Conservation (phyloP, 2,797 vertebrate genomes). For the Botia almorhae region DNA sequence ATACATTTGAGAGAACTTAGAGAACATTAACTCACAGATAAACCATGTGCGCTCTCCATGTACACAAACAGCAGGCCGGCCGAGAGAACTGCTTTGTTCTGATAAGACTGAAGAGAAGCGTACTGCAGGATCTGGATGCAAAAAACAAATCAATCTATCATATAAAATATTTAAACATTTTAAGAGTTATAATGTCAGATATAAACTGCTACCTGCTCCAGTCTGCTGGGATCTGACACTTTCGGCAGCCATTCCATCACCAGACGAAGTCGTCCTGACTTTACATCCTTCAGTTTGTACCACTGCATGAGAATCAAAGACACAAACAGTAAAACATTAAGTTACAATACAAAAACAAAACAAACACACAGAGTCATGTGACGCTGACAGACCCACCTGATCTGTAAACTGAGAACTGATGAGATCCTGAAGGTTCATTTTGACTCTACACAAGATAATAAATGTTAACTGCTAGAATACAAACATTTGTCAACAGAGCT, state of each 20-base stretch:
- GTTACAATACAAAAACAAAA: not conserved
- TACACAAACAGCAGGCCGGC: conserved; percentile 85
- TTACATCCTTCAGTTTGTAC: conserved; percentile 88
- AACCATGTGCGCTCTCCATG: conserved; percentile 83
- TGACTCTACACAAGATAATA: conserved; percentile 79
- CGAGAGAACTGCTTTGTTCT: conserved; percentile 84
- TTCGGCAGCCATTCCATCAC: conserved; percentile 85
- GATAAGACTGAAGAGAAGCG: conserved; percentile 83
- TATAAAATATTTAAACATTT: not conserved
- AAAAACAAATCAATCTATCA: not conserved
- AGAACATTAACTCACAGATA: conserved; percentile 84
- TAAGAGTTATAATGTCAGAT: not conserved
- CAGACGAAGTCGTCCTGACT: conserved; percentile 88
- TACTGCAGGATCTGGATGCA: conserved; percentile 81
- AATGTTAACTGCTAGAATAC: not conserved
- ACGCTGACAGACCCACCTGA: conserved; percentile 73
- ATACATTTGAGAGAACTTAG: too few species aligned
- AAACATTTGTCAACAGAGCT: not conserved
- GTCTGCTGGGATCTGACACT: conserved; percentile 73
- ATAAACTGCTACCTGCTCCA: conserved; percentile 81
- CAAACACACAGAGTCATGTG: not conserved
- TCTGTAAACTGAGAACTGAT: conserved; percentile 83
- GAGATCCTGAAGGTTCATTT: conserved; percentile 82
- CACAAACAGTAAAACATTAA: not conserved
- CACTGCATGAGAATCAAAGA: conserved; percentile 77